These are phyloP conservation scores for Coelopa frigida DNA, from an alignment of 1,140 invertebrate genomes.

Conservation along the genomic window DNA sequence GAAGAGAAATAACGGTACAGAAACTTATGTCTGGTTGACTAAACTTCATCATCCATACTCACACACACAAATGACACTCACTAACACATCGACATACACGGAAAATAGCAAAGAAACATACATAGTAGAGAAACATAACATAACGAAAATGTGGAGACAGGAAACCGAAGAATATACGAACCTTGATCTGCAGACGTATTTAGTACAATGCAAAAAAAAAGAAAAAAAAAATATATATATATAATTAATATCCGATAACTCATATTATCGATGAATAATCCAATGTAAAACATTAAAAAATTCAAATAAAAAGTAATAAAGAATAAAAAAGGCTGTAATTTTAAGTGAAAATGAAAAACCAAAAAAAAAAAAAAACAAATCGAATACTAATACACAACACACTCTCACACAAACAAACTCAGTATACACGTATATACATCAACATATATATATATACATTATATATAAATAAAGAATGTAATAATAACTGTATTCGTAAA, in stretches of 20 bases:
- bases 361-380: constrained; percentile 7
- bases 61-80: background rate
- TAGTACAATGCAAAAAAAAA: constrained; percentile 10
- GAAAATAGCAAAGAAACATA: constrained; percentile 1
- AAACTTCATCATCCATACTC: background rate
- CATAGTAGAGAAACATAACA: constrained; percentile 1
- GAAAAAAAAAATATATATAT: constrained; percentile 3
- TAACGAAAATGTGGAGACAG: background rate
- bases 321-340: constrained; percentile 46
- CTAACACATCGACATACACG: background rate
- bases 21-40: constrained; percentile 5
- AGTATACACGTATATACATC: constrained; percentile 7
- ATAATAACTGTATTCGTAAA: background rate
- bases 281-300: constrained; percentile 7
- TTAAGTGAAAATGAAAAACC: constrained; percentile 32
- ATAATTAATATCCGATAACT: background rate
- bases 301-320: constrained; percentile 17
- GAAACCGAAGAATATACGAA: background rate
- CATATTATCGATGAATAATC: background rate
- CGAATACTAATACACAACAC: constrained; percentile 2
- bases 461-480: constrained; percentile 25
- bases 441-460: constrained; percentile 16
- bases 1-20: constrained; percentile 1
- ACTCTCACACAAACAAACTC: background rate
- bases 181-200: constrained; percentile 6